Evolutionary conservation across 2,797 vertebrate genomes (phyloP).

Genomic region (Florisuga fusca): DNA sequence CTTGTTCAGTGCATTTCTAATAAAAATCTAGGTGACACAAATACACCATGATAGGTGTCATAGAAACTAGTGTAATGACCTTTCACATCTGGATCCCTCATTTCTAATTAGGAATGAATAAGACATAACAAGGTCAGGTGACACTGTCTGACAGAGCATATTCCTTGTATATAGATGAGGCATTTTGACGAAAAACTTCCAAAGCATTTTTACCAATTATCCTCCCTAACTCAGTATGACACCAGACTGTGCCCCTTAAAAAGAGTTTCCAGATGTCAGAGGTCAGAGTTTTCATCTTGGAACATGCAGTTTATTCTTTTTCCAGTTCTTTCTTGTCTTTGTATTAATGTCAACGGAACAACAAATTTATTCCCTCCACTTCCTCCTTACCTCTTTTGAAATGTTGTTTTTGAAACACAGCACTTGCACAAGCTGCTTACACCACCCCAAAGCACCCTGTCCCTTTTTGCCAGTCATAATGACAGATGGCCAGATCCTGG

Average conservation of each 20-base stretch:
- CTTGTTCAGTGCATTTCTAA: slow-evolving; percentile 58
- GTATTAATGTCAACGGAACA: not conserved
- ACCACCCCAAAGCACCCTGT: not conserved
- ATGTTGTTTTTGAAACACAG: not conserved
- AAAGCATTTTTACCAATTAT: not conserved
- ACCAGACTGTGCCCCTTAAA: not conserved
- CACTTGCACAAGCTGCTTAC: not conserved
- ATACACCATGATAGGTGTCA: slow-evolving; percentile 50
- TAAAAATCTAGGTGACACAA: slow-evolving; percentile 62
- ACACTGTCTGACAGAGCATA: slow-evolving; percentile 22
- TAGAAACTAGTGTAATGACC: slow-evolving; percentile 44
- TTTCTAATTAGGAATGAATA: slow-evolving; percentile 64
- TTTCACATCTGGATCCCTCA: slow-evolving; percentile 57
- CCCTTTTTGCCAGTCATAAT: not conserved
- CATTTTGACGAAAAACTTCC: slow-evolving; percentile 37
- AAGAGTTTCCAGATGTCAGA: not conserved
- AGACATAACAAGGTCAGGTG: slow-evolving; percentile 58
- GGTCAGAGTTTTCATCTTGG: not conserved
- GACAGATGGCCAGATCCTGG: slow-evolving; percentile 2
- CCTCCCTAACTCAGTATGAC: not conserved
- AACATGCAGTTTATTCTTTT: not conserved
- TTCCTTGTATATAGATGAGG: slow-evolving; percentile 25
- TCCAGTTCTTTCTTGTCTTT: not conserved
- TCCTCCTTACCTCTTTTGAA: not conserved
- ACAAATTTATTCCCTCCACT: not conserved